Conservation (phyloP, 2,113 vertebrate genomes). For the Rattus rattus region DNA sequence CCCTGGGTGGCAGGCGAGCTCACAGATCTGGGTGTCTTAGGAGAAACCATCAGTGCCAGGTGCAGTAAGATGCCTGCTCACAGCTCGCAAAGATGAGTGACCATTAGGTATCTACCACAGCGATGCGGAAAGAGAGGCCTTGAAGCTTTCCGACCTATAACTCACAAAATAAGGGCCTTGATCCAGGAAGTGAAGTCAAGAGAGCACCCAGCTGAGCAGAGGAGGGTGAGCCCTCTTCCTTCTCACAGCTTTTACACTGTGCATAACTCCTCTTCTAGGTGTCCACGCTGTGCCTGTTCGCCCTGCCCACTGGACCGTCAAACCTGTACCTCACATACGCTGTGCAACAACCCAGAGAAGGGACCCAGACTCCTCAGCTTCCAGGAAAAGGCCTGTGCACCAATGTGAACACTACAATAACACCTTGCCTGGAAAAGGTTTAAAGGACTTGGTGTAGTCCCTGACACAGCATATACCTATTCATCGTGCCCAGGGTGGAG, state of each 20-base stretch:
- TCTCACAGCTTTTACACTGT: background rate
- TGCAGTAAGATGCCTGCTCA: background rate
- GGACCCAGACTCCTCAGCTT: background rate
- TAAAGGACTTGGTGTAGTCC: background rate
- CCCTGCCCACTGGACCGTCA: background rate
- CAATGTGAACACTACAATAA: background rate
- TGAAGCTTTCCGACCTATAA: background rate
- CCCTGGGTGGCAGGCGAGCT: background rate
- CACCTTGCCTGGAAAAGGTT: background rate
- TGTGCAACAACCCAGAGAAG: background rate
- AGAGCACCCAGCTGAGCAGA: background rate
- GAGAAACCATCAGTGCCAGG: background rate
- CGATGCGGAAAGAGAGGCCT: background rate
- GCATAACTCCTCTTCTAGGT: background rate
- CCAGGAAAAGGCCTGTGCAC: background rate
- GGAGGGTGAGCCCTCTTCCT: background rate
- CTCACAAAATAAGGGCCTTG: background rate
- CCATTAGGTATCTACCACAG: background rate
- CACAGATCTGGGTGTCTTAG: background rate
- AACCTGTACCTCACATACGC: background rate
- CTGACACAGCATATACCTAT: background rate
- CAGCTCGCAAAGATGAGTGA: background rate
- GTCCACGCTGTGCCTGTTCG: background rate
- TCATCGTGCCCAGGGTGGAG: background rate
- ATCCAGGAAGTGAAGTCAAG: background rate